Percentiles rank a stretch among this genome's conserved stretches.
Evolutionary conservation across 92 coral and sea anemone species (phyloP).

Genomic region (Epizoanthus stellaris): DNA sequence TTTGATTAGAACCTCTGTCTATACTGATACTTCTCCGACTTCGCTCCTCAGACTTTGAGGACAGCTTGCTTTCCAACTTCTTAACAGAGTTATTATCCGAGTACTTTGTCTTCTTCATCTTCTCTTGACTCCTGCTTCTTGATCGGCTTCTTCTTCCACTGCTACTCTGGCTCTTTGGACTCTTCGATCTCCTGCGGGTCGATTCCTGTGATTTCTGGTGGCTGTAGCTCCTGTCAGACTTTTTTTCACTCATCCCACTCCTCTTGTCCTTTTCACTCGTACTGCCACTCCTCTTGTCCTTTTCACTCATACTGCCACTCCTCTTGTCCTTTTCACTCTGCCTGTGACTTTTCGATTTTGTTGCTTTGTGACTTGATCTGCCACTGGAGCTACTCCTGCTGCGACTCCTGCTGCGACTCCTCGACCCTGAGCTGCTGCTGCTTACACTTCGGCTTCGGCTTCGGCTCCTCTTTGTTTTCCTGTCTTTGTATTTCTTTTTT

Average conservation of each 20-base stretch:
- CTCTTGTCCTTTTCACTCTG: neutral
- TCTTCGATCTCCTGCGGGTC: slow-evolving; percentile 17
- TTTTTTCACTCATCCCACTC: neutral
- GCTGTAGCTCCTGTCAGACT: neutral
- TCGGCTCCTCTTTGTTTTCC: slow-evolving; percentile 29
- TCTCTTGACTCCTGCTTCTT: slow-evolving; percentile 40
- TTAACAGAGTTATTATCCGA: neutral
- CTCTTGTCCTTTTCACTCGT: neutral
- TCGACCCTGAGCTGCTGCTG: slow-evolving; percentile 71
- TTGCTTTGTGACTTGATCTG: slow-evolving; percentile 4
- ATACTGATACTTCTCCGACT: slow-evolving; percentile 9
- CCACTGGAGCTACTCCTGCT: slow-evolving; percentile 62
- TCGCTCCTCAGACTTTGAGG: slow-evolving; percentile 1
- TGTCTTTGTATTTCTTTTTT: slow-evolving; percentile 19
- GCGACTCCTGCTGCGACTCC: slow-evolving; percentile 65
- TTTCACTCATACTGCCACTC: neutral
- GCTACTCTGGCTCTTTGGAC: slow-evolving; percentile 27
- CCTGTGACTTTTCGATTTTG: slow-evolving; percentile 3
- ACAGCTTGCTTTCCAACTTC: neutral
- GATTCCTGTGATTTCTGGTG: neutral
- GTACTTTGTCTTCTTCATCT: neutral
- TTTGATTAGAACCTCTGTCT: slow-evolving; percentile 18
- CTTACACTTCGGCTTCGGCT: slow-evolving; percentile 68
- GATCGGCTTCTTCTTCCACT: neutral
- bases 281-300: neutral